phyloP scores from a whole-genome alignment of 2,113 vertebrate species.

The Zonotrichia leucophrys region DNA sequence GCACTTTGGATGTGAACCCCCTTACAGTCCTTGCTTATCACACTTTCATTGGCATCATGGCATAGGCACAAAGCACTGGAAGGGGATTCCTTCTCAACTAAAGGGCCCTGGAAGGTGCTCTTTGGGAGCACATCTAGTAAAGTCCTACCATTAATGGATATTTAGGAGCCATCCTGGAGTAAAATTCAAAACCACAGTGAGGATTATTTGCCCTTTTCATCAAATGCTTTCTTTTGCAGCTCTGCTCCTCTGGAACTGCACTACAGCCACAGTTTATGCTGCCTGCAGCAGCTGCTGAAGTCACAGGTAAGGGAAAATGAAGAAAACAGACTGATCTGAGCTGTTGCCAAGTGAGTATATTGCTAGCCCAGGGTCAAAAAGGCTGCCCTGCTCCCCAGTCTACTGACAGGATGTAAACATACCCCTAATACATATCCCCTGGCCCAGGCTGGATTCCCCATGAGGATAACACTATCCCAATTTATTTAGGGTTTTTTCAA shows the following conservation, averaged over 20 bases:
- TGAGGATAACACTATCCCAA: background rate
- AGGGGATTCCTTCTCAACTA: background rate
- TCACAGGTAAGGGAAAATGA: background rate
- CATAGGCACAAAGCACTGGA: background rate
- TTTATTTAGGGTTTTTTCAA: background rate
- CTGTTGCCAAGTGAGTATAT: background rate
- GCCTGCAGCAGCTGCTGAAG: background rate
- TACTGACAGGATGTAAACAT: background rate
- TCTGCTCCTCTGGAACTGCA: background rate
- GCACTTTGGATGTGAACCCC: background rate
- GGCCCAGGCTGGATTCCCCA: background rate
- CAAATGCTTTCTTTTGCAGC: background rate
- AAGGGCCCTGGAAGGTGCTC: background rate
- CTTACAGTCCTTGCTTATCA: background rate
- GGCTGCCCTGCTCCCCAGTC: background rate
- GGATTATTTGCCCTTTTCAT: background rate
- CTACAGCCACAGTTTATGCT: background rate
- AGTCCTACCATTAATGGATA: background rate
- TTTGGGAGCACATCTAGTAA: background rate
- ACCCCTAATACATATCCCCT: background rate
- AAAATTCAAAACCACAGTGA: background rate
- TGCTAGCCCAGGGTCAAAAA: background rate
- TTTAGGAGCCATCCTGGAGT: background rate
- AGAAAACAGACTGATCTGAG: background rate
- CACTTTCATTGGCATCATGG: fast-evolving